Conservation (phyloP, 2,797 vertebrate genomes). For the Chaetodon trifasciatus region DNA sequence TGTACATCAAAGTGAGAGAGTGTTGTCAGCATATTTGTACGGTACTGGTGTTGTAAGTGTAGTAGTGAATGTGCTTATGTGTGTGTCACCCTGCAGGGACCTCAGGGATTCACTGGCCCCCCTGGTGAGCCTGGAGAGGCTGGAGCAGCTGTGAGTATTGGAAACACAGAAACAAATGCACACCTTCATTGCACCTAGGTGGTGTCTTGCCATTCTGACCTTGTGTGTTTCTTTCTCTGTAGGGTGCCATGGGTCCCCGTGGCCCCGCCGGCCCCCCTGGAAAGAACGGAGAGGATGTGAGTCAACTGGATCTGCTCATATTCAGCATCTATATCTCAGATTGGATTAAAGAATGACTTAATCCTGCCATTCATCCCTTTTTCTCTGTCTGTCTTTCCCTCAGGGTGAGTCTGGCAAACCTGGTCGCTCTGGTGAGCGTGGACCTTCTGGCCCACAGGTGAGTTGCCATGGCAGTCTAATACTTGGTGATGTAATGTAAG, state of each 20-base stretch:
- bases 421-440: conserved; percentile 93
- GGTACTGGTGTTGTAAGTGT: neutral
- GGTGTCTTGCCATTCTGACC: conserved; percentile 23
- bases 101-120: conserved; percentile 97
- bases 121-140: conserved; percentile 97
- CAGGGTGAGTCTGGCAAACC: conserved; percentile 99
- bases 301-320: conserved; percentile 64
- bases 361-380: neutral
- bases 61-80: conserved; percentile 30
- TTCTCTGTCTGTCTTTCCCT: conserved; percentile 16
- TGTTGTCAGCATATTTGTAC: neutral
- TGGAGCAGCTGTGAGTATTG: conserved; percentile 92
- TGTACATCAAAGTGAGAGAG: neutral
- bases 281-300: conserved; percentile 99
- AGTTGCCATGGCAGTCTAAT: conserved; percentile 18
- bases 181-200: neutral
- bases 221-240: conserved; percentile 42
- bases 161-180: conserved; percentile 5
- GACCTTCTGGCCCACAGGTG: conserved; percentile 95
- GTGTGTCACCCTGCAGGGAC: conserved; percentile 86
- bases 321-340: neutral
- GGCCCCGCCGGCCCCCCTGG: conserved; percentile 93
- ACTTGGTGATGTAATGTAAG: neutral
- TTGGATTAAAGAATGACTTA: neutral
- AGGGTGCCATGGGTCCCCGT: conserved; percentile 98